Evolutionary conservation across 2,888 invertebrate species (phyloP), one percentile per base, ranked within the genome.

Genomic region (Hypercompe scribonia): DNA sequence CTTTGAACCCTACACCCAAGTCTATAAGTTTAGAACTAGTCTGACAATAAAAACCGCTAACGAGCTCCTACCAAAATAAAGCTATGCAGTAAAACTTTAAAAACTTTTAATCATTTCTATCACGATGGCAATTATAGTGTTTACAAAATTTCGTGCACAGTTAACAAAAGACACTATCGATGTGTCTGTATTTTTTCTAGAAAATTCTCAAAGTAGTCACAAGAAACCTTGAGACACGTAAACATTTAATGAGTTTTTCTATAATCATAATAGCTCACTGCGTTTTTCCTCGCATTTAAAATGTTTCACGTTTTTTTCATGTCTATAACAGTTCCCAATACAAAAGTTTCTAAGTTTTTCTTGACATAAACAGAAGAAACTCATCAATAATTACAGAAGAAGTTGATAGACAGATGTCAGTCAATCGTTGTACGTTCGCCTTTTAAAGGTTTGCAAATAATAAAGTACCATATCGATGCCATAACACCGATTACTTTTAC

Each of bases 151-250:
- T 65, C 72, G 13, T 61, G 21, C 66, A 39, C 70, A 73, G 46
- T 54, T 58, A 34, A 72, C 75, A 77, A 77, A 72, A 70, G 70
- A 36, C 54, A 65, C 73, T 65, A 63, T 66, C 68, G 68, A 65
- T 36, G 46, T 24, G 39, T 34, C 70, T 54, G 64, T 68, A 69
- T 58, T 84, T 82, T 82, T 84, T 82, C 54, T 71, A 42, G 70
- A 46, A 50, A 8, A 72, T 61, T 61, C 78, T 74, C 65, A 78
- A 78, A 75, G 68, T 65, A 72, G 73, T 65, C 21, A 24, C 42
- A n/a, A 73, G 74, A 82, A 82, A 82, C 72, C 28, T n/a, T 39
- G 67, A 70, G 67, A 58, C 71, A 81, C 81, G 85, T 84, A 78
- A 78, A 42, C 42, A 58, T 58, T 65, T 65, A 65, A 73, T 73